Evolutionary conservation across 2,113 vertebrate genomes (phyloP).

Genomic region (Indicator indicator): DNA sequence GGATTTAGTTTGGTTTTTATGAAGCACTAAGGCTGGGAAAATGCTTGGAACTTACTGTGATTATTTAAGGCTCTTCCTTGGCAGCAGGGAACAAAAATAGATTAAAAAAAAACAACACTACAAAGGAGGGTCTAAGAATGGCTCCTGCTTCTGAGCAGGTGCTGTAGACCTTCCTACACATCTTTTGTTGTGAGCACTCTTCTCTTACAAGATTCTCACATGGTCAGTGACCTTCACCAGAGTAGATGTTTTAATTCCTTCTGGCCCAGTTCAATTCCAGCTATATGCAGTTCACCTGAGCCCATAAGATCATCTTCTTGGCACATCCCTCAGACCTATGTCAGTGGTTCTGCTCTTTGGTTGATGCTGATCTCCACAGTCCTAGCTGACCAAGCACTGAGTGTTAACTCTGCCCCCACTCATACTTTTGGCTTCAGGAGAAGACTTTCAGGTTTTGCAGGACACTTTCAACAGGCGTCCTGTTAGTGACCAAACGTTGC

Average conservation of each 20-base stretch:
- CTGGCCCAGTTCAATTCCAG: background rate
- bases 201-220: background rate
- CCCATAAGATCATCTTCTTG: background rate
- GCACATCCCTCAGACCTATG: fast-evolving
- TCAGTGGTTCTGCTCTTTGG: background rate
- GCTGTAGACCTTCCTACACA: background rate
- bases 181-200: fast-evolving
- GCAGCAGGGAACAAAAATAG: background rate
- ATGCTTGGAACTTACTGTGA: background rate
- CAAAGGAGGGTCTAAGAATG: background rate
- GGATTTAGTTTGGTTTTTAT: background rate
- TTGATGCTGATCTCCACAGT: background rate
- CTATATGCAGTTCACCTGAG: too few species aligned
- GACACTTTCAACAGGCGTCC: background rate
- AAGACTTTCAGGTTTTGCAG: background rate
- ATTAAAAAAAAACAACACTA: background rate
- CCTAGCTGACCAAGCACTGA: background rate
- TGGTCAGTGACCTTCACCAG: background rate
- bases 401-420: background rate
- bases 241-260: background rate
- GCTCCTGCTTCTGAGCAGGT: background rate
- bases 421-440: background rate
- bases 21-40: background rate
- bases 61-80: background rate
- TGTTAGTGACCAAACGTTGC: background rate